phyloP scores from a whole-genome alignment of 2,888 invertebrate species.

The Stegophylla sp. region DNA sequence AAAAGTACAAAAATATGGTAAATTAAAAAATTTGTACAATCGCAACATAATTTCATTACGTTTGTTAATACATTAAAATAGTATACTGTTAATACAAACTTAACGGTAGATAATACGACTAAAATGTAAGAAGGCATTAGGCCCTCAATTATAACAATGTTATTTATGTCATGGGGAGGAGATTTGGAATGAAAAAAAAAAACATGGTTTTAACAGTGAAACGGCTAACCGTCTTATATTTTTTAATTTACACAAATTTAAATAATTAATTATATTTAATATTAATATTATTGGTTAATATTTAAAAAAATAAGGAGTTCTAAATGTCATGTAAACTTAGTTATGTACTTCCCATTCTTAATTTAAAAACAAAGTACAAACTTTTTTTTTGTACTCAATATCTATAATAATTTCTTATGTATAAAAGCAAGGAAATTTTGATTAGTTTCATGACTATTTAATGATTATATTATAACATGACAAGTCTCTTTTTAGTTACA shows the following conservation, averaged over 20 bases:
- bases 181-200: not conserved
- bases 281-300: not conserved
- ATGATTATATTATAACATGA: not conserved
- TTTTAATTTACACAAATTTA: not conserved
- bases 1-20: constrained; percentile 51
- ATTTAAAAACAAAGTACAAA: not conserved
- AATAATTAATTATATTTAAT: constrained; percentile 10
- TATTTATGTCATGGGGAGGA: not conserved
- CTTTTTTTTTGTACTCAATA: constrained; percentile 1
- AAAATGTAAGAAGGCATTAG: constrained; percentile 3
- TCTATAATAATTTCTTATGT: not conserved
- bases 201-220: not conserved
- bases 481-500: not conserved
- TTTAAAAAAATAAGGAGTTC: not conserved
- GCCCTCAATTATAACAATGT: not conserved
- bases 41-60: not conserved
- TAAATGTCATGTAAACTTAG: not conserved
- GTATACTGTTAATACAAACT: constrained; percentile 6
- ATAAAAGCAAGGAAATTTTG: not conserved
- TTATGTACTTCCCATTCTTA: not conserved
- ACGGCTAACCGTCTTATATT: not conserved
- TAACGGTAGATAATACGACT: not conserved
- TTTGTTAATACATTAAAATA: constrained; percentile 17
- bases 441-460: not conserved
- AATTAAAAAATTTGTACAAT: constrained; percentile 39